Percentiles rank a stretch among this genome's conserved stretches.
Conservation (phyloP, 2,113 vertebrate species). For the Oxygymnocypris stewartii region DNA sequence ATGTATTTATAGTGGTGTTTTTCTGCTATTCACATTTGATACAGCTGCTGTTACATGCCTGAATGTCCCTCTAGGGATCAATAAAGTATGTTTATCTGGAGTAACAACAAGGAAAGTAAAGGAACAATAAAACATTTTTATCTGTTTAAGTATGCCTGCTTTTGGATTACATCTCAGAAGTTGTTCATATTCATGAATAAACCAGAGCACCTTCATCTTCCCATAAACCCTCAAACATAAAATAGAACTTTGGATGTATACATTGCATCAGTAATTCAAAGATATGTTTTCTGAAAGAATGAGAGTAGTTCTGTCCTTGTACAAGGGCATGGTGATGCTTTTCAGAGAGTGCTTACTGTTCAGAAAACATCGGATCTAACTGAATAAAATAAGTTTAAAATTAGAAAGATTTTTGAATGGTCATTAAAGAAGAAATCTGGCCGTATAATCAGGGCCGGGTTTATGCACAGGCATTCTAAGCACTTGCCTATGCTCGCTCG, state of each 20-base stretch:
- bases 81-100: background rate
- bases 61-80: background rate
- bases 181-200: constrained; percentile 30
- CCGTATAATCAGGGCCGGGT: background rate
- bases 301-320: background rate
- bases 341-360: background rate
- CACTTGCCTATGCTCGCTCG: no score
- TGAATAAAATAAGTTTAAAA: background rate
- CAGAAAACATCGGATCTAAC: background rate
- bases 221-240: constrained; percentile 13
- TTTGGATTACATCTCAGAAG: background rate
- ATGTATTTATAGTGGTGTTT: constrained; percentile 6
- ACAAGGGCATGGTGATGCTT: background rate
- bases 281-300: no score
- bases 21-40: constrained; percentile 1
- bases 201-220: background rate
- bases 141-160: background rate
- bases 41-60: background rate
- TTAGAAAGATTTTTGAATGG: background rate
- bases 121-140: background rate
- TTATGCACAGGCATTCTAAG: no score
- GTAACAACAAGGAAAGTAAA: background rate
- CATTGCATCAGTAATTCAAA: no score
- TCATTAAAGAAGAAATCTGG: background rate
- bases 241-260: background rate